Evolutionary conservation across 2,797 vertebrate genomes (phyloP).

Genomic region (Chiroxiphia lanceolata): DNA sequence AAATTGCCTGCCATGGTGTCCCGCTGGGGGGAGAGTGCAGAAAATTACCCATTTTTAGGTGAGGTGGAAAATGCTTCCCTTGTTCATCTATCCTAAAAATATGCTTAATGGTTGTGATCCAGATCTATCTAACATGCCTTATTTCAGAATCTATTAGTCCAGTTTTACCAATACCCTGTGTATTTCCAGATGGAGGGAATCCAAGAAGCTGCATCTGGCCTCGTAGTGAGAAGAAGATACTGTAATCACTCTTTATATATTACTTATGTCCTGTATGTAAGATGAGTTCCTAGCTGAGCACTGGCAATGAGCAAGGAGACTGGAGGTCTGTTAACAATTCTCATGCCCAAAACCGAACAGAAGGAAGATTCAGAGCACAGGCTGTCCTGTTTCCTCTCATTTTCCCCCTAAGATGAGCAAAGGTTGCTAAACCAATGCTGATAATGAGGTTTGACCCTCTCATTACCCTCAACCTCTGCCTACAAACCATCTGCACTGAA

Average conservation of each 20-base stretch:
- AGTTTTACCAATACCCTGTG: not conserved
- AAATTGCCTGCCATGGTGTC: not conserved
- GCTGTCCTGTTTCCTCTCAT: not conserved
- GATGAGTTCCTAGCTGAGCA: not conserved
- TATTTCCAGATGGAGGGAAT: not conserved
- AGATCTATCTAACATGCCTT: not conserved
- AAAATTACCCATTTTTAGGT: not conserved
- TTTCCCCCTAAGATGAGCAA: not conserved
- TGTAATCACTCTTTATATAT: not conserved
- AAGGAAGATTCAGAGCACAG: not conserved
- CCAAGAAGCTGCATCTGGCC: not conserved
- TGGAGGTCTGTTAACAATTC: not conserved
- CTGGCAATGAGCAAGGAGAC: not conserved
- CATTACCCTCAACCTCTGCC: constrained; percentile 15
- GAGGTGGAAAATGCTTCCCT: not conserved
- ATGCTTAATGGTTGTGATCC: not conserved
- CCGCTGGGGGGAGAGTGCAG: not conserved
- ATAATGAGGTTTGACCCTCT: constrained; percentile 26
- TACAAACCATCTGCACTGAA: constrained; percentile 20
- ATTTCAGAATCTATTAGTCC: not conserved
- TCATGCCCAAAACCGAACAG: not conserved
- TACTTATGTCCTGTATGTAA: not conserved
- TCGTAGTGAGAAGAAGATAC: not conserved
- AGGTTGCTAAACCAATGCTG: constrained; percentile 17
- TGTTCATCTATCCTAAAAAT: not conserved